Base-by-base conservation (phyloP, 2,113 vertebrate species). In the Forbesichthys papilliferus region DNA sequence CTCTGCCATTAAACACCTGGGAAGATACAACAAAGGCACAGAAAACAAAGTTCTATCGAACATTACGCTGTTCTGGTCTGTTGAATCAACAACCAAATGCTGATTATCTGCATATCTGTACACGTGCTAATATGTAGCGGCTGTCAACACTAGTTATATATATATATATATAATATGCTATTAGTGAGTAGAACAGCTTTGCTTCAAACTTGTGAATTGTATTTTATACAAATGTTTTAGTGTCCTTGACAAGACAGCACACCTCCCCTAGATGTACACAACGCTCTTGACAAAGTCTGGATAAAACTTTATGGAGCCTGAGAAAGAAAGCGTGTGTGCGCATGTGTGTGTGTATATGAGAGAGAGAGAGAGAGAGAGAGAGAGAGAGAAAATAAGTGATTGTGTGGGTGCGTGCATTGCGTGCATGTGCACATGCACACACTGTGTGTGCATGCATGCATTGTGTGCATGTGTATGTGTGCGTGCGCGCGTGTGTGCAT, bases 221-320 rank as follows among this genome's bases (percentile, higher is more conserved):
- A 80, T 80, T 78, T 71, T 27, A 27, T 27, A 61, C 63, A 53
- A 59, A 82, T 84, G 89, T 89, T 83, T 88, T 69, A 79, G 73
- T 49, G 57, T 77, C 75, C 78, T 75, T 66, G 68, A 80, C 73
- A 74, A 55, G 69, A 79, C 74, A 79, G 81, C 81, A 81, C 61
- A 34, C 85, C 88, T 91, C 88, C 89, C 88, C 84, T 84, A 16
- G 11, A 87, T 86, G 87, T 88, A 78, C 80, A 69, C 33, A 73
- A 84, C 73, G 75, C 80, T 73, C 81, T 87, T 86, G 85, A 89
- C 84, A 80, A 89, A 91, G 61, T 90, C 84, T 87, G 81, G 83
- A 63, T 87, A 79, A 89, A 89, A 86, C 75, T 88, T 87, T 86
- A 92, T 92, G 86, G 85, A 70, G 53, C 85, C 84, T 83, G 70